Percentiles rank a stretch among this genome's conserved stretches.
phyloP scores from a whole-genome alignment of 92 coral and sea anemone genomes.

The Ricordea florida region DNA sequence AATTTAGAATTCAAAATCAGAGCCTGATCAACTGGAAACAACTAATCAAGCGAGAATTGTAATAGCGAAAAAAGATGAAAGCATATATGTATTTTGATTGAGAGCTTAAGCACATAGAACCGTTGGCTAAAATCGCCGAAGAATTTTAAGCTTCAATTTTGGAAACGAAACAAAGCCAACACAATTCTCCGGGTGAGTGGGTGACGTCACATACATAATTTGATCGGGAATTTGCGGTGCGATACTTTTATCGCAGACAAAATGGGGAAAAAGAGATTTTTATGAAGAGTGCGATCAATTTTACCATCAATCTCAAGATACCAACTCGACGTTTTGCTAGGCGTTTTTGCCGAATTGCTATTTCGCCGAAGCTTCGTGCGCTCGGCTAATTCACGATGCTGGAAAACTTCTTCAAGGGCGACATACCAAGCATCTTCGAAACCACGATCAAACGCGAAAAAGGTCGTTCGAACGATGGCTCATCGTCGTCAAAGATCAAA shows the following conservation, averaged over 20 bases:
- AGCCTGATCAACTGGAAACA: not conserved
- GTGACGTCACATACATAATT: constrained; percentile 25
- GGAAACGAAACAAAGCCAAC: too few relatives aligned
- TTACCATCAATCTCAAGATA: not conserved
- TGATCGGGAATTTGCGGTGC: not conserved
- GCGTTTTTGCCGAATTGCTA: not conserved
- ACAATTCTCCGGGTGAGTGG: too few relatives aligned
- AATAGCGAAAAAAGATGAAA: not conserved
- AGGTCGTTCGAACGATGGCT: constrained; percentile 45
- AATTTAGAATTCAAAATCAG: constrained; percentile 4
- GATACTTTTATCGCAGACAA: not conserved
- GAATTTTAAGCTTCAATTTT: too few relatives aligned
- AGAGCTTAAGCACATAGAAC: too few relatives aligned
- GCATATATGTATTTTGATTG: not conserved
- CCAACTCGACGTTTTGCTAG: not conserved
- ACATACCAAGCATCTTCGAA: constrained; percentile 89
- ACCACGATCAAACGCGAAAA: constrained; percentile 85
- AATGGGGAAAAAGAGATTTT: constrained; percentile 21
- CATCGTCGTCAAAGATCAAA: constrained; percentile 45
- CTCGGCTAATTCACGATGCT: constrained; percentile 43
- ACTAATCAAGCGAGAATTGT: constrained; percentile 11
- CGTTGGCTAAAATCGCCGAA: too few relatives aligned
- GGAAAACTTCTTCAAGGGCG: constrained; percentile 94
- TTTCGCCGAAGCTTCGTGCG: not conserved
- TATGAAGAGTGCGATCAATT: not conserved